Evolutionary conservation across 2,797 vertebrate genomes (phyloP), one percentile per base, ranked within the genome.

Genomic region (Hyperoplus lanceolatus): DNA sequence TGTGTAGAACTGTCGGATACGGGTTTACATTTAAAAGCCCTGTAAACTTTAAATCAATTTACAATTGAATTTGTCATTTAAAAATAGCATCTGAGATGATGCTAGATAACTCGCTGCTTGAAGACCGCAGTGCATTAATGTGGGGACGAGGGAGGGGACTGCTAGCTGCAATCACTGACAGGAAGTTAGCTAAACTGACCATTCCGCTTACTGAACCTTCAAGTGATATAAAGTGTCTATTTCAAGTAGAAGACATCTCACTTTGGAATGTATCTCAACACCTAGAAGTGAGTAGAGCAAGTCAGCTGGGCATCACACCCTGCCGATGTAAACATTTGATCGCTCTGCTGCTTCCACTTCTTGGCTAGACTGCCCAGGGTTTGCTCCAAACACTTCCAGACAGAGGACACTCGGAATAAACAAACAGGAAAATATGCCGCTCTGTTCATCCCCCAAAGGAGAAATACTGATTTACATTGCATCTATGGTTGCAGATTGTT

Each of bases 251-350:
- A 62, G 66, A 57, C 15, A 43, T 64, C 61, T 83, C 70, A 36
- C 46, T 76, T 78, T 76, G 6, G 70, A 73, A 56, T 49, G 21
- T 80, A 82, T 71, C 46, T 36, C 18, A 49, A 16, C 51, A 54
- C 21, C 36, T 55, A 43, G 65, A 69, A 29, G 18, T 3, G 38
- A 43, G 55, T 72, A 76, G 61, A 49, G 58, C 38, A 54, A 2
- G 72, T 81, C 80, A 64, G 65, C 70, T 71, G 76, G 74, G 69
- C 69, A 68, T 72, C 71, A 1, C 69, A 70, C 79, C 66, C 83
- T 45, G 21, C 70, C 36, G 54, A 65, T 77, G 74, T 78, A 80
- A 82, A 71, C 80, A 78, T 79, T 16, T 7, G 0, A 65, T 75
- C 13, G 63, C 78, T 81, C 55, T 5, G 59, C 62, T 67, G 80